Conservation (phyloP, 2,113 vertebrate genomes). For the Danionella cerebrum region DNA sequence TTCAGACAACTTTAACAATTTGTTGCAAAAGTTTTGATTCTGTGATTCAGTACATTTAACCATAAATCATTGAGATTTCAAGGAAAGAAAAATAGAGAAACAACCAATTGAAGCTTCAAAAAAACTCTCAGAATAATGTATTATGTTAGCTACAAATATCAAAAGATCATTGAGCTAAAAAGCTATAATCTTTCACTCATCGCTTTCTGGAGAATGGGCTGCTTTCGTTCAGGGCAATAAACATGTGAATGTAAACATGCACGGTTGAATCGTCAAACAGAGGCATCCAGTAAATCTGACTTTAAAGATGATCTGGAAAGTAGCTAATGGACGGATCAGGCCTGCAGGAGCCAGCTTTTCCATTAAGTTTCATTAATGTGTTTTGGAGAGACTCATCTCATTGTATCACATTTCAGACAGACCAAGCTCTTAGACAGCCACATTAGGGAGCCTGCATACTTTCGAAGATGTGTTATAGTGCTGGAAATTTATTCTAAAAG, state of each 20-base stretch:
- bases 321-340: conserved; percentile 65
- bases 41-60: too few species aligned
- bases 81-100: too few species aligned
- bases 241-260: neutral
- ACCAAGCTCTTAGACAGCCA: conserved; percentile 23
- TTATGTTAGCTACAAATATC: too few species aligned
- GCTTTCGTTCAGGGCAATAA: conserved; percentile 3
- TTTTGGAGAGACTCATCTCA: conserved; percentile 61
- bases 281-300: neutral
- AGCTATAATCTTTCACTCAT: neutral
- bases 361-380: conserved; percentile 71
- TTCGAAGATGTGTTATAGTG: too few species aligned
- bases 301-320: conserved; percentile 15
- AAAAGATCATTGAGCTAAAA: too few species aligned
- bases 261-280: neutral
- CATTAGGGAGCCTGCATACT: too few species aligned
- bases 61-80: too few species aligned
- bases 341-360: conserved; percentile 62
- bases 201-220: neutral
- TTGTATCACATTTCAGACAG: conserved; percentile 58
- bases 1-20: too few species aligned
- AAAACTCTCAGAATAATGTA: too few species aligned
- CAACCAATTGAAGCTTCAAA: too few species aligned
- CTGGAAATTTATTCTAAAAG: too few species aligned
- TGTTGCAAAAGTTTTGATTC: too few species aligned